Conservation (phyloP, 2,888 invertebrate species). For the Synergus itoensis region DNA sequence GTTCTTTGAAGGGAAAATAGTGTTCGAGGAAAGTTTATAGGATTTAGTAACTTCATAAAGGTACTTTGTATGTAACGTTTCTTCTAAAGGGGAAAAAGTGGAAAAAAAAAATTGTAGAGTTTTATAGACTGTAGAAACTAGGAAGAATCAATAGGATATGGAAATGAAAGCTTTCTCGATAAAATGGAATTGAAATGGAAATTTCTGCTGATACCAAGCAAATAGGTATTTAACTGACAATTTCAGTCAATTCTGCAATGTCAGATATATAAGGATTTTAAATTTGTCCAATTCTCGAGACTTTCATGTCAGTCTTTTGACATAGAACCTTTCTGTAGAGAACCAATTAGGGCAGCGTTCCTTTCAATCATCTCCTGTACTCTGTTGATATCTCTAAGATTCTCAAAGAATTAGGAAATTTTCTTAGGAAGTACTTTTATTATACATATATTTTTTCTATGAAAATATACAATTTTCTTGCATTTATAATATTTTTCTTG, state of each 20-base stretch:
- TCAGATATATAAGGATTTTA: slow-evolving; percentile 1
- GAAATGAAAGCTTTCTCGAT: slow-evolving; percentile 25
- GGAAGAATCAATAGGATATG: slow-evolving; percentile 29
- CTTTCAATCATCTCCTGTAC: background rate
- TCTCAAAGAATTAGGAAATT: background rate
- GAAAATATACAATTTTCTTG: background rate
- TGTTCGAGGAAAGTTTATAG: background rate
- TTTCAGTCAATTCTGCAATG: slow-evolving; percentile 6
- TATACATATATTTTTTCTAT: background rate
- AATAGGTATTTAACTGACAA: slow-evolving; percentile 32
- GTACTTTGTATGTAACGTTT: background rate
- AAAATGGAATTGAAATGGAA: slow-evolving; percentile 17
- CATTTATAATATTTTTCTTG: too few species aligned
- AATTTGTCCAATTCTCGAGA: background rate
- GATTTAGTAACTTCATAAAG: slow-evolving; percentile 11
- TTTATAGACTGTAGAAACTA: background rate
- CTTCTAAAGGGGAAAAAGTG: background rate
- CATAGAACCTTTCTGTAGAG: background rate
- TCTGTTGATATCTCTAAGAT: background rate
- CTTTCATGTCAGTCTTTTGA: background rate
- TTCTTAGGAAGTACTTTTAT: background rate
- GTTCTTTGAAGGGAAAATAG: background rate
- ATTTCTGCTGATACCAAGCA: slow-evolving; percentile 20
- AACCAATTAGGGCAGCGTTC: background rate
- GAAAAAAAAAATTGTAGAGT: background rate